Percentiles rank a stretch among this genome's conserved stretches.
phyloP scores from a whole-genome alignment of 2,113 vertebrate species.

The Cygnus atratus region DNA sequence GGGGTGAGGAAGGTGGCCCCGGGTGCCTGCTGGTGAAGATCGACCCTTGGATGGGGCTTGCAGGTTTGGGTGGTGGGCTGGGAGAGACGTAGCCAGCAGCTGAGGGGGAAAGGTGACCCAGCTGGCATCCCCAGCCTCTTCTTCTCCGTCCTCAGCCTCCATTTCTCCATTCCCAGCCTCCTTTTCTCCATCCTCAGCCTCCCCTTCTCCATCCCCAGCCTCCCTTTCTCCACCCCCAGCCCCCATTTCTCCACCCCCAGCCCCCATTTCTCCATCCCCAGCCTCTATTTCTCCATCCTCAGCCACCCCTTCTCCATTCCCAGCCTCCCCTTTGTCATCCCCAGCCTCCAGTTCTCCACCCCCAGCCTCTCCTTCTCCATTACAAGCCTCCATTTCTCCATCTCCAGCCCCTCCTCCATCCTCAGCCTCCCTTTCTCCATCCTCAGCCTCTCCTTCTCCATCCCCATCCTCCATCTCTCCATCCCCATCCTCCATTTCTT shows the following conservation, averaged over 20 bases:
- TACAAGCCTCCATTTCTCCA: neutral
- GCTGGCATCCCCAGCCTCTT: neutral
- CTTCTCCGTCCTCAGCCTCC: neutral
- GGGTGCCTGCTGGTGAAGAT: neutral
- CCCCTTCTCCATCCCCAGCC: neutral
- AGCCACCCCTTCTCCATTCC: neutral
- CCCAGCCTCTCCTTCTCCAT: neutral
- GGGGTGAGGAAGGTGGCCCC: neutral
- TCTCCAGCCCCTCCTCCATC: neutral
- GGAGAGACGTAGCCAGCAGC: fast-evolving
- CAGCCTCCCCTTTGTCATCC: neutral
- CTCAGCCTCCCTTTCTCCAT: neutral
- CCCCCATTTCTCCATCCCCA: neutral
- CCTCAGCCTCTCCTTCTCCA: too few species aligned
- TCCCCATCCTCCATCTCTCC: fast-evolving
- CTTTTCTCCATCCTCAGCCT: neutral
- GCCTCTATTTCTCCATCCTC: neutral
- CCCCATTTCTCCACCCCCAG: neutral
- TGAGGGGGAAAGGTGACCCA: neutral
- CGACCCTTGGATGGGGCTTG: neutral
- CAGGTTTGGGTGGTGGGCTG: neutral
- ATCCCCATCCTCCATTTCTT: neutral
- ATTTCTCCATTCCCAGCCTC: neutral
- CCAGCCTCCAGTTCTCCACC: neutral
- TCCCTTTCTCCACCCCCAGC: neutral